Evolutionary conservation across 2,888 invertebrate species (phyloP).

Genomic region (Harpalus rufipes): DNA sequence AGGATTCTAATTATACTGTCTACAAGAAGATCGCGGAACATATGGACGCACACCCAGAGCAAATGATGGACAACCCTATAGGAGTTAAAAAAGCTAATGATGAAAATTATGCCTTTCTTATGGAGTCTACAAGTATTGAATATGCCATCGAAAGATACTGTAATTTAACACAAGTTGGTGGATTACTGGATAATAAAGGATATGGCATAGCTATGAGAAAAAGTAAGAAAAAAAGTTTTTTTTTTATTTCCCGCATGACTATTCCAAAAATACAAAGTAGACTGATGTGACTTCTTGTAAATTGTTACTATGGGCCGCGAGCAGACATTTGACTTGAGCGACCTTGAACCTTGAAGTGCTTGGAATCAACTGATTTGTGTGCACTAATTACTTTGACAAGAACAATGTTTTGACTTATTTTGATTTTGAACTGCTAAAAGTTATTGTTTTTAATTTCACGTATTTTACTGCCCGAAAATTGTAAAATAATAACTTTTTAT

Average conservation of each 20-base stretch:
- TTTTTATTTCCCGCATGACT: background rate
- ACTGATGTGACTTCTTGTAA: no score
- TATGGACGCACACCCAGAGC: constrained; percentile 85
- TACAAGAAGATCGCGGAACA: constrained; percentile 90
- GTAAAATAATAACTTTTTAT: no score
- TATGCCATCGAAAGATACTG: constrained; percentile 89
- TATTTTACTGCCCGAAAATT: no score
- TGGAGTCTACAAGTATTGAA: constrained; percentile 94
- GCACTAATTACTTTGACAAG: no score
- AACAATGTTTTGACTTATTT: no score
- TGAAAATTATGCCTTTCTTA: constrained; percentile 88
- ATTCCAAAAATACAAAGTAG: no score
- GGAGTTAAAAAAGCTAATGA: constrained; percentile 80
- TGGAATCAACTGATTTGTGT: no score
- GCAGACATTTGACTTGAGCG: no score
- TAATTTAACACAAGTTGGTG: constrained; percentile 86
- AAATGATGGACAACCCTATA: constrained; percentile 81
- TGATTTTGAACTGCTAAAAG: no score
- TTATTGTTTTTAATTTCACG: no score
- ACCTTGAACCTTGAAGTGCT: no score
- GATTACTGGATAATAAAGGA: constrained; percentile 88
- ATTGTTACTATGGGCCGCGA: no score
- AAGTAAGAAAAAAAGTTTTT: constrained; percentile 85
- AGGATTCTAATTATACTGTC: constrained; percentile 88
- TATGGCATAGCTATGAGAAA: constrained; percentile 93